Evolutionary conservation across 30 jellyfish, hydroid and myxozoan genomes (phyloP), one percentile per base, ranked within the genome.

Genomic region (Cassiopea xamachana): DNA sequence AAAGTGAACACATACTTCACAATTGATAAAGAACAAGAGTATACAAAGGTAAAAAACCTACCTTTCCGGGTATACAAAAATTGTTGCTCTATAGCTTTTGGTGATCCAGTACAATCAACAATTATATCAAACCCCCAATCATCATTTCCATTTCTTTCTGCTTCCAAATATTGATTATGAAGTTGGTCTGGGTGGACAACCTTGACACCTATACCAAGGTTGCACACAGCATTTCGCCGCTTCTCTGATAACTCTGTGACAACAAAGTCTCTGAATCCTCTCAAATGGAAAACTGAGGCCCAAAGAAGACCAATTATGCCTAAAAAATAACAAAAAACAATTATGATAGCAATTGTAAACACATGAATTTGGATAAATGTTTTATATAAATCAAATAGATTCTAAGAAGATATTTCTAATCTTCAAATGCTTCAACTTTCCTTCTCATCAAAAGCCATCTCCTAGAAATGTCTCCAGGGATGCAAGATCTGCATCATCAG

Each of bases 121-220:
- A 95, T 86, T 58, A 95, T 90, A 83, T 95, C 99, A 88, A 91
- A 95, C 3, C 99, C 99, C 99, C 99, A 95, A 39, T 95, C 98
- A 43, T 82, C 93, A 58, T 88, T 88, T n/a, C 88, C 89, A 19
- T 71, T 86, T 7, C 92, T 91, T n/a, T 15, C 51, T 16, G 99
- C 93, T 69, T 95, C 98, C 9, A 86, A 81, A 75, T 91, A 85
- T 82, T 91, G 98, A 73, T 73, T 90, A 39, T 67, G 73, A 43
- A 95, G 92, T 43, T 87, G 90, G 61, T 95, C 99, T 17, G 99
- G 99, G 71, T 91, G 98, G n/a, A 91, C 98, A 10, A 95, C 99
- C 72, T 88, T 91, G 1, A 82, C 69, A 75, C 98, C 99, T 14
- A 95, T 80, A 61, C 93, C 93, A 18, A 95, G 70, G 51, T 87